Evolutionary conservation across 1,140 invertebrate genomes (phyloP), one percentile per base, ranked within the genome.

Genomic region (Lasaia peninsularis): DNA sequence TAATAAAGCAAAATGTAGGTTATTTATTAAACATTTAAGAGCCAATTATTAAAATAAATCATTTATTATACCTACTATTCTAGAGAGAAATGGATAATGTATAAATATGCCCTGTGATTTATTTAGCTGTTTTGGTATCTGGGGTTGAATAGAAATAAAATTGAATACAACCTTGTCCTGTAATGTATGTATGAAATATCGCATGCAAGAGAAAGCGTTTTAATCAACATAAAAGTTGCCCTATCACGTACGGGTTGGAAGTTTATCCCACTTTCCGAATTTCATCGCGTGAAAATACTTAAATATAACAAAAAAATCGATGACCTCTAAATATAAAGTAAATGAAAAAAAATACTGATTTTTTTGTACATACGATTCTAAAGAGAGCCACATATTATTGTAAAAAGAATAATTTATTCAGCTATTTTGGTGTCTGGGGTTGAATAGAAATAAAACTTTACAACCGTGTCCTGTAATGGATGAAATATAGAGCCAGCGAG

Each of bases 201-300:
- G 54, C 37, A 9, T n/a, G 35, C 16, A 9, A 2, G 33, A 53
- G 9, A 32, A 21, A 18, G 18, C 32, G 35, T 18, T 40, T 64
- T 57, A 53, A 37, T 50, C 54, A 56, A 58, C 35, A 51, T 9
- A 40, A 62, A 56, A 52, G 44, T 52, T 49, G 50, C 60, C 48
- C 60, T 70, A 76, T 78, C 82, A 86, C 82, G 82, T 86, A 75
- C 75, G 57, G 60, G 53, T 58, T 79, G n/a, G 75, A 80, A 75
- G 67, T 72, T 75, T 76, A 81, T 80, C 73, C 72, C 74, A 77
- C 74, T 86, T 81, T 80, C 78, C 78, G 80, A 67, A 78, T 74
- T 78, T 79, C 75, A 80, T 73, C 73, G 64, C 66, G 68, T 75
- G 78, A 81, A 83, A 83, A 80, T 24, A n/a, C n/a, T n/a, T n/a